phyloP scores from a whole-genome alignment of 2,888 invertebrate species.

The Orthosia incerta region DNA sequence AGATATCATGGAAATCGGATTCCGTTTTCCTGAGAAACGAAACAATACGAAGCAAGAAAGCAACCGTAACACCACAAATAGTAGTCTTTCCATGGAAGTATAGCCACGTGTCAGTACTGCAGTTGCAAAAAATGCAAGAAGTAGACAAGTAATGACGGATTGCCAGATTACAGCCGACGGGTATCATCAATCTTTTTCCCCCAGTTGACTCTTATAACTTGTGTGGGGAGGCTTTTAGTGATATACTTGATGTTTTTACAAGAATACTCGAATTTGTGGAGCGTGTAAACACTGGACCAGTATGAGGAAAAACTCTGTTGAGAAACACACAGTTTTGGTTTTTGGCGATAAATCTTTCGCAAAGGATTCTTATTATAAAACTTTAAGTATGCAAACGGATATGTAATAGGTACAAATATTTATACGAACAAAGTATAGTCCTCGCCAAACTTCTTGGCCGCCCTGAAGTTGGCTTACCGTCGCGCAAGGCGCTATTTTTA shows the following conservation, averaged over 20 bases:
- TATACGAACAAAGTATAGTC: neutral
- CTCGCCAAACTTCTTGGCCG: too few species aligned
- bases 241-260: constrained; percentile 55
- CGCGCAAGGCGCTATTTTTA: too few species aligned
- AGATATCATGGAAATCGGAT: too few species aligned
- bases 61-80: neutral
- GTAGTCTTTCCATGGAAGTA: neutral
- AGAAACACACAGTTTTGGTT: neutral
- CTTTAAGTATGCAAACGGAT: neutral
- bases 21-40: neutral
- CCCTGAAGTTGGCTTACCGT: too few species aligned
- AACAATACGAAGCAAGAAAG: neutral
- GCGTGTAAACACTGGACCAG: constrained; percentile 46
- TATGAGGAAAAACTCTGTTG: constrained; percentile 23
- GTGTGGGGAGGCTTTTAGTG: constrained; percentile 58
- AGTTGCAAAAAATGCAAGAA: constrained; percentile 56
- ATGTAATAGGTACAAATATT: neutral
- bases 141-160: constrained; percentile 63
- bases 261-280: constrained; percentile 31
- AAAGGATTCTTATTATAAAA: neutral
- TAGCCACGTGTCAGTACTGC: constrained; percentile 54
- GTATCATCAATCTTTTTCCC: constrained; percentile 63
- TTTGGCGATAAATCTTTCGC: neutral
- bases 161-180: constrained; percentile 58
- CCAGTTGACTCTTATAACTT: constrained; percentile 56